phyloP scores from a whole-genome alignment of 1,140 invertebrate genomes.

The Pogonomyrmex californicus region DNA sequence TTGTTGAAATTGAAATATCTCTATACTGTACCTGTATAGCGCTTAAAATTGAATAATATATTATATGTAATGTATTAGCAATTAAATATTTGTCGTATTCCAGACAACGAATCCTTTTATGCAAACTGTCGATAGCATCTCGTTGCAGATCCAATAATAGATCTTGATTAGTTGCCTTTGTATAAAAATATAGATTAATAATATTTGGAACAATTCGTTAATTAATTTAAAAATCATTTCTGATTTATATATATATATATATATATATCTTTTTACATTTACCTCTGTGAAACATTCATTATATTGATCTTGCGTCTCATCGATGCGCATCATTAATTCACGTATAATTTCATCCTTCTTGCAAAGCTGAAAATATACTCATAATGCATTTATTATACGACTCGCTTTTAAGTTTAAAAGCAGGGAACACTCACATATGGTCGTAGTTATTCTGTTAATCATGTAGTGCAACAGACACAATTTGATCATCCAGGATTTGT shows the following conservation, averaged over 20 bases:
- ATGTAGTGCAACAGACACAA: slow-evolving; percentile 6
- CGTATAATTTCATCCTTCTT: slow-evolving; percentile 79
- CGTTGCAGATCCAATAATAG: slow-evolving; percentile 81
- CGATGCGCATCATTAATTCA: slow-evolving; percentile 76
- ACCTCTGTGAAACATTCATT: slow-evolving; percentile 84
- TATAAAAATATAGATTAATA: slow-evolving; percentile 22
- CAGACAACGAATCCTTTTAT: slow-evolving; percentile 77
- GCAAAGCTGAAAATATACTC: slow-evolving; percentile 64
- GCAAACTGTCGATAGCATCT: slow-evolving; percentile 78
- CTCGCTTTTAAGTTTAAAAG: slow-evolving; percentile 11
- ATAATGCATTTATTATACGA: not conserved
- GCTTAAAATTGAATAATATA: slow-evolving; percentile 80
- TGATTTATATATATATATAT: slow-evolving; percentile 24
- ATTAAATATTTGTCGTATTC: slow-evolving; percentile 75
- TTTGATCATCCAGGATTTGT: slow-evolving; percentile 23
- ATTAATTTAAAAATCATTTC: slow-evolving; percentile 34
- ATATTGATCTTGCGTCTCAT: slow-evolving; percentile 83
- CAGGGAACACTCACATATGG: slow-evolving; percentile 29
- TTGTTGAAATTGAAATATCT: not conserved
- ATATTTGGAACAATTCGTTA: slow-evolving; percentile 31
- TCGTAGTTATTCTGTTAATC: slow-evolving; percentile 48
- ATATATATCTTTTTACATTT: slow-evolving; percentile 37
- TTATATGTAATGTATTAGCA: slow-evolving; percentile 77
- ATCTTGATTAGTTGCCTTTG: slow-evolving; percentile 82
- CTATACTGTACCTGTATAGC: slow-evolving; percentile 79